Evolutionary conservation across 2,113 vertebrate species (phyloP).

Genomic region (Speoplatyrhinus poulsoni): DNA sequence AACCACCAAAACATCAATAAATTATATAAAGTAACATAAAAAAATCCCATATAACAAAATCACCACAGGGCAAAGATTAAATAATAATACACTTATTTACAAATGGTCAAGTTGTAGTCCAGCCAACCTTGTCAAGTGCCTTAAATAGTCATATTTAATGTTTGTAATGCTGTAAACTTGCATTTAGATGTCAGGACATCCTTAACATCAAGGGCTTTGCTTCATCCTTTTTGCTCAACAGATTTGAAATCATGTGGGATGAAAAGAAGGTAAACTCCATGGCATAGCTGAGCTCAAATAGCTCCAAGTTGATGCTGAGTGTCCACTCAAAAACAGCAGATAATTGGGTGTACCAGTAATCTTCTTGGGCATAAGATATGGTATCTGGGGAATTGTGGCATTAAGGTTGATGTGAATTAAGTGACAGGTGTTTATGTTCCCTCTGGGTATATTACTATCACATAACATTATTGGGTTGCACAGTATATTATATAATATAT

Average conservation of each 20-base stretch:
- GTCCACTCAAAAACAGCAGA: conserved; percentile 79
- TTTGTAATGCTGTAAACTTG: conserved; percentile 10
- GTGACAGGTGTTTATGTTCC: not conserved
- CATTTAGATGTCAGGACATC: conserved; percentile 54
- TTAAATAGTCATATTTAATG: not conserved
- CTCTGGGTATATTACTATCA: too few relatives aligned
- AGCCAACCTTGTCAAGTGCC: conserved; percentile 17
- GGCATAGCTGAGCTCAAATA: conserved; percentile 76
- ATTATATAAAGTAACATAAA: not conserved
- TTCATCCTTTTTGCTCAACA: conserved; percentile 65
- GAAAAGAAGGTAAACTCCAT: conserved; percentile 78
- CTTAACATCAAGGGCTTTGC: conserved; percentile 69
- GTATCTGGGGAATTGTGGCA: conserved; percentile 56
- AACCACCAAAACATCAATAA: not conserved
- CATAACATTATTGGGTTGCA: too few relatives aligned
- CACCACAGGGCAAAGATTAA: not conserved
- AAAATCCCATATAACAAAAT: not conserved
- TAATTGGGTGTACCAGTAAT: conserved; percentile 58
- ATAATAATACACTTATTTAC: not conserved
- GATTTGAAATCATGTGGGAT: conserved; percentile 73
- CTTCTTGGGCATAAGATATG: conserved; percentile 58
- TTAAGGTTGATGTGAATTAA: conserved; percentile 36
- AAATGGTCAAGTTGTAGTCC: conserved; percentile 5
- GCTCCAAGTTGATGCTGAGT: conserved; percentile 73
- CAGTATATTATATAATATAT: too few relatives aligned